A percentile compares a stretch with the other conserved stretches of the same genome.
These are phyloP conservation scores for Regulus satrapa DNA, from an alignment of 2,113 vertebrate species.

Conservation along the genomic window DNA sequence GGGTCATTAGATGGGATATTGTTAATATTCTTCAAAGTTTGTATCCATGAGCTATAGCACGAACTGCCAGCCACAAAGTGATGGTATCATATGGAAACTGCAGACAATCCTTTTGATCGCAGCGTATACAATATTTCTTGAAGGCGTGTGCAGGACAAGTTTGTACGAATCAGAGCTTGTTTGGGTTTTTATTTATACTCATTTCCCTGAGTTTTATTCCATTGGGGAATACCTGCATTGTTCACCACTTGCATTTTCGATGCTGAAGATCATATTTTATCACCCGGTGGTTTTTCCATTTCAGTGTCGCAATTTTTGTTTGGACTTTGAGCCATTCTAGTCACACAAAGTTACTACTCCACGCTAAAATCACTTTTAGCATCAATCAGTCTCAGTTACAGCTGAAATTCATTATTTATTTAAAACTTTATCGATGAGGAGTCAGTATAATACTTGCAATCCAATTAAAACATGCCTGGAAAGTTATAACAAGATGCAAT, in stretches of 20 bases:
- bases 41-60: slow-evolving; percentile 6
- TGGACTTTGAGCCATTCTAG: neutral
- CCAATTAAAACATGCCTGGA: neutral
- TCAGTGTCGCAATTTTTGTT: neutral
- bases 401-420: neutral
- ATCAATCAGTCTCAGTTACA: neutral
- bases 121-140: neutral
- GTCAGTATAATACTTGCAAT: neutral
- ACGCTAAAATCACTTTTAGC: neutral
- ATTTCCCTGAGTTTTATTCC: slow-evolving; percentile 17
- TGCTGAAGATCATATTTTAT: neutral
- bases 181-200: slow-evolving; percentile 19
- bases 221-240: slow-evolving; percentile 5
- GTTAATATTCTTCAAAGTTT: slow-evolving; percentile 47
- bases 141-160: slow-evolving; percentile 32
- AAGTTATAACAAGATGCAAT: neutral
- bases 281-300: neutral
- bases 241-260: neutral
- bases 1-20: slow-evolving; percentile 12
- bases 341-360: neutral
- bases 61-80: slow-evolving; percentile 4
- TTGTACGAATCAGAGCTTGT: slow-evolving; percentile 23
- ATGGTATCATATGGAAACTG: slow-evolving; percentile 29
- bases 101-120: neutral
- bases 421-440: neutral